Percentiles rank a stretch among this genome's conserved stretches.
Evolutionary conservation across 2,888 invertebrate genomes (phyloP).

Genomic region (Vanessa cardui): DNA sequence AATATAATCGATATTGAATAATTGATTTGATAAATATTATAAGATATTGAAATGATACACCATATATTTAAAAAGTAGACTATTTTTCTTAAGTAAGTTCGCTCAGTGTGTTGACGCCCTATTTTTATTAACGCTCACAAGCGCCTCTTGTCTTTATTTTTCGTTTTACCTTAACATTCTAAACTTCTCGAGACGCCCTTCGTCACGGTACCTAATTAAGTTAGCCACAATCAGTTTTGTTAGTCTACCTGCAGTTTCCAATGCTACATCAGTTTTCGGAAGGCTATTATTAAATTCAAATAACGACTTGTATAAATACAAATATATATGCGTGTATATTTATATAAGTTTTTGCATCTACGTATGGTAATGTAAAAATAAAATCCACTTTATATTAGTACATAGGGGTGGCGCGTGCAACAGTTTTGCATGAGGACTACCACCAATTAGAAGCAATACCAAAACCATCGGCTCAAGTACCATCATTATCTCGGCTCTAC

Average conservation of each 20-base stretch:
- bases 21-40: too few relatives aligned
- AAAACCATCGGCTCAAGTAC: constrained; percentile 78
- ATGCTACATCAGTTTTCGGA: background rate
- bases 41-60: too few relatives aligned
- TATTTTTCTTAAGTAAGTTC: background rate
- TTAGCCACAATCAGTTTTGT: constrained; percentile 4
- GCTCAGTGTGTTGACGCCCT: background rate
- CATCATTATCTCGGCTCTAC: constrained; percentile 75
- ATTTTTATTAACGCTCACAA: constrained; percentile 48
- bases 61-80: too few relatives aligned
- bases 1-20: too few relatives aligned
- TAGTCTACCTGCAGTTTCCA: constrained; percentile 4
- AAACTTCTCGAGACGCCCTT: constrained; percentile 51
- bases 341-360: constrained; percentile 6
- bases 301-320: background rate
- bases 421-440: constrained; percentile 77
- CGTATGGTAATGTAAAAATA: constrained; percentile 33
- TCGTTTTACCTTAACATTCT: constrained; percentile 41
- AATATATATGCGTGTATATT: background rate
- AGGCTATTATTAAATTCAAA: background rate
- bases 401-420: constrained; percentile 77
- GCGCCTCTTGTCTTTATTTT: constrained; percentile 53
- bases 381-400: constrained; percentile 46
- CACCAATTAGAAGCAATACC: constrained; percentile 81
- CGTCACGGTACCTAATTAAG: constrained; percentile 64